These are phyloP conservation scores for Silurus lanzhouensis DNA, from an alignment of 2,797 vertebrate species.

Conservation along the genomic window DNA sequence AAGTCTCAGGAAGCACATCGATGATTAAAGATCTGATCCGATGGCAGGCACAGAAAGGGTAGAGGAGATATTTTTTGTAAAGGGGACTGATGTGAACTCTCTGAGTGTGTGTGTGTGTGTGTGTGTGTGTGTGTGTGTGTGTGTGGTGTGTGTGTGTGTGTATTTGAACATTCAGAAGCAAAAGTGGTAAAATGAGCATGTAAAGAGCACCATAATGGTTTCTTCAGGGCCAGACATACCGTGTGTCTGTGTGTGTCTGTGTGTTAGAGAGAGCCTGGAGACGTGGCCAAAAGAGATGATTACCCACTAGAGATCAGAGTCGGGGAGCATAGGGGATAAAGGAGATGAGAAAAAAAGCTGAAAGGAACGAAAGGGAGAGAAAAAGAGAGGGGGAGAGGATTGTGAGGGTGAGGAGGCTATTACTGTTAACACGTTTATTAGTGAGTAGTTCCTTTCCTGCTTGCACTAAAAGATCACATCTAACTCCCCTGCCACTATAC, in stretches of 20 bases:
- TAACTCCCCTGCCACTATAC: not conserved
- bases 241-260: not conserved
- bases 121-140: conserved; percentile 16
- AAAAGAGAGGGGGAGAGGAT: not conserved
- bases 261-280: conserved; percentile 10
- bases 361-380: not conserved
- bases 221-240: conserved; percentile 12
- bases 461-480: not conserved
- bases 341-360: not conserved
- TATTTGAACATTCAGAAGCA: conserved; percentile 58
- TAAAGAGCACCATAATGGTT: conserved; percentile 54
- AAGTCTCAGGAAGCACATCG: not conserved
- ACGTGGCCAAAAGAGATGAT: conserved; percentile 57
- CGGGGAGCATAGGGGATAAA: conserved; percentile 37
- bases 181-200: conserved; percentile 67
- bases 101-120: conserved; percentile 47
- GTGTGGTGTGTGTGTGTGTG: conserved; percentile 29
- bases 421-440: not conserved
- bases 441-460: conserved; percentile 5
- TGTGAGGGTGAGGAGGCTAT: not conserved
- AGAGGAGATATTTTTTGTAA: conserved; percentile 1
- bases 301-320: conserved; percentile 37
- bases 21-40: not conserved
- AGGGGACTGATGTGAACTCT: conserved; percentile 33
- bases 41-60: not conserved